Conservation (phyloP, 1,140 invertebrate genomes). For the Drosophila ananassae region DNA sequence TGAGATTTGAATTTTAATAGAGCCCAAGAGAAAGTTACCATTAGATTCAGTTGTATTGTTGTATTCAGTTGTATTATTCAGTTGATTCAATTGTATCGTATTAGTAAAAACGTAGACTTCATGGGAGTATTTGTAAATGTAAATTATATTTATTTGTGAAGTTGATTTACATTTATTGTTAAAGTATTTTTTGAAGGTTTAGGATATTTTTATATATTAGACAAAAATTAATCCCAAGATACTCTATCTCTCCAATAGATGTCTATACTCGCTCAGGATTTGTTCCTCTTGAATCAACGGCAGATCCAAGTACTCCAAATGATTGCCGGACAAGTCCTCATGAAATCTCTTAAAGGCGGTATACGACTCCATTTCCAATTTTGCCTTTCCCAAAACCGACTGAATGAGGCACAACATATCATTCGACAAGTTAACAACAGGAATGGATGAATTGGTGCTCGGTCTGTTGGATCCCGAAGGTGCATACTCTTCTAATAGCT, state of each 20-base stretch:
- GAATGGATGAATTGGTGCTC: not conserved
- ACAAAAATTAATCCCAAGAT: not conserved
- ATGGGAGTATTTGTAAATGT: not conserved
- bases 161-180: no score
- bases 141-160: not conserved
- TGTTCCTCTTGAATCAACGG: slow-evolving; percentile 86
- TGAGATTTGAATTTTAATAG: no score
- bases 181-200: no score
- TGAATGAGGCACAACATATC: slow-evolving; percentile 35
- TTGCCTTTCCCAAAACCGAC: slow-evolving; percentile 41
- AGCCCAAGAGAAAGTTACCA: no score
- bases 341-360: slow-evolving; percentile 86
- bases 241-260: slow-evolving; percentile 83
- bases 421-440: slow-evolving; percentile 11
- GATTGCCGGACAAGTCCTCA: slow-evolving; percentile 85
- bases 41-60: no score
- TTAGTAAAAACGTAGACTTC: no score
- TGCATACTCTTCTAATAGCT: not conserved
- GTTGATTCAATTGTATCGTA: no score
- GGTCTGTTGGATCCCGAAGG: slow-evolving; percentile 15
- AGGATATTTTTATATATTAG: no score
- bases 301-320: slow-evolving; percentile 87
- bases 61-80: no score
- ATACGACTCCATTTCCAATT: slow-evolving; percentile 53
- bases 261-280: slow-evolving; percentile 86